These are phyloP conservation scores for Caenorhabditis plicata DNA, from an alignment of 2,888 invertebrate species.

Conservation along the genomic window DNA sequence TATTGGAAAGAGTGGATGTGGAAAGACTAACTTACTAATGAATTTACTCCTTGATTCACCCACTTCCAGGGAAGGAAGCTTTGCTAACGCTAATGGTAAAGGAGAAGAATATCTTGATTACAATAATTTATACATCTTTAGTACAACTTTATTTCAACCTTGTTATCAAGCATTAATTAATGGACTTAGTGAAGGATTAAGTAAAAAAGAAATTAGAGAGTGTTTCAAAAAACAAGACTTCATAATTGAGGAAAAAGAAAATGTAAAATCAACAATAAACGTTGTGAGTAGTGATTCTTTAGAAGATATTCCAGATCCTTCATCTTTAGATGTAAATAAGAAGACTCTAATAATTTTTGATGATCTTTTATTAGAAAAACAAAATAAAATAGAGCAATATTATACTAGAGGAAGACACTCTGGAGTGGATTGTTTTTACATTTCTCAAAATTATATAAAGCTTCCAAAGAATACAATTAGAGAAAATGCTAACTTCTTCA, in stretches of 20 bases:
- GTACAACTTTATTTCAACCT: slow-evolving; percentile 48
- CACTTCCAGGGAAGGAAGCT: too few species aligned
- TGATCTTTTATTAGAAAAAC: slow-evolving; percentile 40
- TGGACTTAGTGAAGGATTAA: slow-evolving; percentile 32
- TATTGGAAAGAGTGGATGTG: slow-evolving; percentile 48
- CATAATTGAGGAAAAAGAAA: slow-evolving; percentile 25
- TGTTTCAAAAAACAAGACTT: slow-evolving; percentile 32
- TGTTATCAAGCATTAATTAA: slow-evolving; percentile 43
- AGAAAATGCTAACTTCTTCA: slow-evolving; percentile 46
- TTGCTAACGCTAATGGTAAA: slow-evolving; percentile 9
- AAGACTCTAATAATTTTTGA: slow-evolving; percentile 46
- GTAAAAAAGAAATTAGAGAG: slow-evolving; percentile 37
- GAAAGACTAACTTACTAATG: slow-evolving; percentile 46
- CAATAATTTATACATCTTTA: slow-evolving; percentile 43
- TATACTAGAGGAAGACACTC: slow-evolving; percentile 41
- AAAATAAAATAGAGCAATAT: slow-evolving; percentile 51
- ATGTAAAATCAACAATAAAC: slow-evolving; percentile 19
- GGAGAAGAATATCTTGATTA: slow-evolving; percentile 42
- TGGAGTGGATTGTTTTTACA: slow-evolving; percentile 42
- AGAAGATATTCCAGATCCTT: slow-evolving; percentile 46
- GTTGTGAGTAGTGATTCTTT: slow-evolving; percentile 11
- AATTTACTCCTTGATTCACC: slow-evolving; percentile 35
- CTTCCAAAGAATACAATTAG: slow-evolving; percentile 46
- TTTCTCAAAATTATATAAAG: slow-evolving; percentile 45
- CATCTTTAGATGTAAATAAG: slow-evolving; percentile 30